Percentiles rank a stretch among this genome's conserved stretches.
Conservation (phyloP, 2,113 vertebrate species). For the Neodontobutis hainanensis region DNA sequence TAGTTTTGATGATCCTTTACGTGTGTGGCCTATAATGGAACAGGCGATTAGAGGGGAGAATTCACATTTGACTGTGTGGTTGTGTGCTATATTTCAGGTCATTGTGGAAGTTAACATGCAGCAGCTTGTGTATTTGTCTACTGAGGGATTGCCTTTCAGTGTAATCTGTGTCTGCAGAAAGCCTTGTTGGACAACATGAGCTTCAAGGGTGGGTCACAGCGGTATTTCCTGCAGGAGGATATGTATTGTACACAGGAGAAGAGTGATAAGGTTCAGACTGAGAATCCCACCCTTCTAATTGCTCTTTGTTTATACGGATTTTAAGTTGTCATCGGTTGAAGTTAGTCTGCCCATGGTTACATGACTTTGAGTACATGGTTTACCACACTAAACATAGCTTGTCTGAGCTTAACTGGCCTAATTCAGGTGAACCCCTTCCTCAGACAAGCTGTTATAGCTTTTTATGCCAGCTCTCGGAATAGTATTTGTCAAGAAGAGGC, state of each 20-base stretch:
- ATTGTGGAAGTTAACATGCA: not conserved
- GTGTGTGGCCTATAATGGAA: not conserved
- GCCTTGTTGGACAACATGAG: slow-evolving; percentile 30
- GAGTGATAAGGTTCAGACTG: slow-evolving; percentile 47
- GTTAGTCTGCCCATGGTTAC: not conserved
- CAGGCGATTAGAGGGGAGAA: not conserved
- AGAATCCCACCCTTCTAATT: slow-evolving; percentile 39
- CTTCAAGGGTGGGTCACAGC: slow-evolving; percentile 39
- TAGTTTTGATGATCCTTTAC: not conserved
- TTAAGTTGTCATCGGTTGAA: slow-evolving; percentile 7
- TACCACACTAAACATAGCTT: not conserved
- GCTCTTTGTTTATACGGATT: slow-evolving; percentile 20
- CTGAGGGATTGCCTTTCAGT: slow-evolving; percentile 10
- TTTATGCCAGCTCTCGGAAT: not conserved
- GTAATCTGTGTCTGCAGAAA: slow-evolving; percentile 41
- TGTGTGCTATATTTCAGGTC: not conserved
- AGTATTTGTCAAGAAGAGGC: too few relatives aligned
- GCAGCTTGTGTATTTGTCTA: not conserved
- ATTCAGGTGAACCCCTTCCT: slow-evolving; percentile 2
- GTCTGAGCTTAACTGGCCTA: slow-evolving; percentile 11
- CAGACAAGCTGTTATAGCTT: too few relatives aligned
- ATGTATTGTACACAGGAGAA: slow-evolving; percentile 47
- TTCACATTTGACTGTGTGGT: not conserved
- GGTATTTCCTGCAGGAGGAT: slow-evolving; percentile 69
- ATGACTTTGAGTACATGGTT: not conserved